Conservation (phyloP, 2,797 vertebrate genomes). For the Eleutherodactylus coqui region DNA sequence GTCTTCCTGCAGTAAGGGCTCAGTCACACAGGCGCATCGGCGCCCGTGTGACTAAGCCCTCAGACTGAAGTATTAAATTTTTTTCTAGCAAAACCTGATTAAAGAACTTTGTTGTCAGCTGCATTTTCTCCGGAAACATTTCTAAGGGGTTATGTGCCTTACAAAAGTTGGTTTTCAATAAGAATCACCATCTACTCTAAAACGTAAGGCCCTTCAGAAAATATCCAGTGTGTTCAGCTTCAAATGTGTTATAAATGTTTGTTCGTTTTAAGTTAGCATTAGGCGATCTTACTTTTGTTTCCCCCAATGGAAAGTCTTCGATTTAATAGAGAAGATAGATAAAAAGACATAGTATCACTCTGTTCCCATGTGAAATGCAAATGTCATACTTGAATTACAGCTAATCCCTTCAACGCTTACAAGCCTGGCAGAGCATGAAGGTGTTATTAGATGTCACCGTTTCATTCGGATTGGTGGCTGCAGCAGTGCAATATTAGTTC, state of each 20-base stretch:
- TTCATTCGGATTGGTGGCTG: conserved; percentile 25
- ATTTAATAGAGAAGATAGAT: conserved; percentile 4
- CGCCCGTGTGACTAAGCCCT: no score
- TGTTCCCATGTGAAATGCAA: conserved; percentile 41
- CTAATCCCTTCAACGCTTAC: conserved; percentile 45
- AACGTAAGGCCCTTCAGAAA: neutral
- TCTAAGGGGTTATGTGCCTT: no score
- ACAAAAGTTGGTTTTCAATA: no score
- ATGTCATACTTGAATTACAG: conserved; percentile 51
- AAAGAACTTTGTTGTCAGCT: no score
- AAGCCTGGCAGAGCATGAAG: conserved; percentile 55
- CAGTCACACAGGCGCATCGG: no score
- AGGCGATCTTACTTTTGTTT: neutral
- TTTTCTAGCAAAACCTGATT: no score
- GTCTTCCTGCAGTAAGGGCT: no score
- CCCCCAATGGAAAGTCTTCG: neutral
- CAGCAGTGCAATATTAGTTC: conserved; percentile 21
- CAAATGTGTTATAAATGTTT: neutral
- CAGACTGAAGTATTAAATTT: no score
- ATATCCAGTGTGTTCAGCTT: neutral
- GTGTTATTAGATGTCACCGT: conserved; percentile 46
- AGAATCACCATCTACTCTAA: neutral
- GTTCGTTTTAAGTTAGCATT: neutral
- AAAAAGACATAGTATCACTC: conserved; percentile 7
- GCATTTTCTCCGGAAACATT: no score